Base-by-base conservation (phyloP, 2,888 invertebrate genomes). In the Apotomis turbidana region DNA sequence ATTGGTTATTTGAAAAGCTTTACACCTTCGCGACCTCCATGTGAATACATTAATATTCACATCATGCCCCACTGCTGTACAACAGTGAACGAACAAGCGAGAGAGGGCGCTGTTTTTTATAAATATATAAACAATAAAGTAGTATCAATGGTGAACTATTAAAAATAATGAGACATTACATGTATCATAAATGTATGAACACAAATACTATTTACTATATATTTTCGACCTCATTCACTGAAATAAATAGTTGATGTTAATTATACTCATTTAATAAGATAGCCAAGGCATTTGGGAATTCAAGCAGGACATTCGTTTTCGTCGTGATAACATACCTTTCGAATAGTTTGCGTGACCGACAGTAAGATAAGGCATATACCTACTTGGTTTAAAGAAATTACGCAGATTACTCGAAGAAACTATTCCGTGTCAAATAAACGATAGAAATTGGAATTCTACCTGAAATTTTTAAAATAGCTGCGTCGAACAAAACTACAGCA, bases 321-420 rank as follows among this genome's bases (percentile, higher is more conserved):
- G 54, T 15, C 68, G 63, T 59, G 76, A 75, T 75, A 76, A 74
- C 74, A 73, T 74, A 62, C 70, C 70, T 76, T 68, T 71, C 63
- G 67, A 62, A 69, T 68, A 57, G 70, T 54, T 69, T 70, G 74
- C 76, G 75, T 76, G 72, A 76, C 75, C 68, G 62, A 63, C 70
- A 72, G 68, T 68, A 66, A 75, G 73, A 74, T 74, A 74, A 71
- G 73, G 71, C 57, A 61, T 49, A 27, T 27, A 27, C 27, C 27
- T 27, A 27, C 27, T 27, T 27, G 60, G 55, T 55, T 27, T 15
- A 71, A 67, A 12, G 46, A 61, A 62, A 70, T 36, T 52, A 55
- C 13, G 38, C 38, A 54, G 46, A 9, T 68, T n/a, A 8, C 2
- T 51, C 9, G 12, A 67, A 67, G 15, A 41, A 67, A n/a, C 15